Evolutionary conservation across 2,888 invertebrate genomes (phyloP), one percentile per base, ranked within the genome.

Genomic region (Alloscopus bannaensis): DNA sequence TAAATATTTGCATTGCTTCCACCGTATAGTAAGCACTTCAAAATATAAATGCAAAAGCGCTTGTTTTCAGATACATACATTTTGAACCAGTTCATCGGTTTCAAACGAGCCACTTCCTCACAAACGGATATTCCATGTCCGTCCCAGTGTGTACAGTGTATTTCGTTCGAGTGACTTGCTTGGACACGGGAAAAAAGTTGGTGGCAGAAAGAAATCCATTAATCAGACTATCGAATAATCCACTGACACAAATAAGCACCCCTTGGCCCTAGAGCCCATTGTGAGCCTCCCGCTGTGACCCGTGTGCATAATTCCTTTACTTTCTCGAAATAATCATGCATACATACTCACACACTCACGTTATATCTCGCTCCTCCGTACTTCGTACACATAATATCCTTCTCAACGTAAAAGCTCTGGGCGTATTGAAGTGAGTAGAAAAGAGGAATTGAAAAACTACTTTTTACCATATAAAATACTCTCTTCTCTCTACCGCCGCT

Each of bases 201-300:
- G 81, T 79, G 80, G 77, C 71, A 81, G 80, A 77, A 73, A 68
- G 82, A 80, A 84, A 85, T 85, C 85, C 85, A 85, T 85, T 85
- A 85, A 85, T 85, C 85, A 85, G 85, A 78, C 85, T 80, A 84
- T 85, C 83, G 85, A 85, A 85, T 85, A 85, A 85, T 85, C 85
- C 83, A 84, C 81, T 85, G 85, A 85, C 85, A 85, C 85, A 84
- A 84, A 84, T 83, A 84, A 84, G 83, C 83, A 84, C 84, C 85
- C 85, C 83, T 83, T 83, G 81, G 82, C 84, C 83, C 82, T 81
- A 71, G 81, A 77, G 80, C 81, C 80, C 76, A 76, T 82, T 81
- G 73, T 79, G 80, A 81, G 76, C 82, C 80, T 77, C 85, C 83
- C 81, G 84, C 85, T 85, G 85, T 80, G 83, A 81, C 81, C 83